phyloP scores from a whole-genome alignment of 2,113 vertebrate species.

The Lagopus leucura region DNA sequence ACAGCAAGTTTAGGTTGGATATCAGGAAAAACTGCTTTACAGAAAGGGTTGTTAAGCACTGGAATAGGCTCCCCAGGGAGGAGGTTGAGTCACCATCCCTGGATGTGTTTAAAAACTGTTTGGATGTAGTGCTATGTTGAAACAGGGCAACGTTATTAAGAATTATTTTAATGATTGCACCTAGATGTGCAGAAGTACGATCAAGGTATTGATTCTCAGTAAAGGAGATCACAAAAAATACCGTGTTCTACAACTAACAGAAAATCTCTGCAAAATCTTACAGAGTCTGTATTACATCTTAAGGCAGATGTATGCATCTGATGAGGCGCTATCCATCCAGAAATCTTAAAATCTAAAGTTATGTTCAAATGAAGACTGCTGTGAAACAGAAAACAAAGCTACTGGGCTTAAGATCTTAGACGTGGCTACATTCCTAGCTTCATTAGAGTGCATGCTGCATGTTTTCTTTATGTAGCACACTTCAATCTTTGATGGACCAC shows the following conservation, averaged over 20 bases:
- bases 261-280: neutral
- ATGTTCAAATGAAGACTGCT: neutral
- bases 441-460: neutral
- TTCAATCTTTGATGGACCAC: neutral
- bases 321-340: neutral
- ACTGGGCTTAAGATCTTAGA: neutral
- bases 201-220: neutral
- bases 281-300: neutral
- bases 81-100: too few relatives aligned
- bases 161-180: neutral
- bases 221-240: neutral
- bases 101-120: too few relatives aligned
- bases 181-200: neutral
- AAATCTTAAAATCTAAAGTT: neutral
- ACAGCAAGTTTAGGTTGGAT: too few relatives aligned
- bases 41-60: too few relatives aligned
- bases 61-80: too few relatives aligned
- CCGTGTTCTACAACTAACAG: neutral
- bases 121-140: neutral
- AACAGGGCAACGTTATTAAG: neutral
- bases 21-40: too few relatives aligned
- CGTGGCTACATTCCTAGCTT: neutral
- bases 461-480: neutral
- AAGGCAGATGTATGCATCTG: accelerated
- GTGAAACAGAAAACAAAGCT: neutral